Base-by-base conservation (phyloP, 1,140 invertebrate genomes). In the Heliconius eleuchia region DNA sequence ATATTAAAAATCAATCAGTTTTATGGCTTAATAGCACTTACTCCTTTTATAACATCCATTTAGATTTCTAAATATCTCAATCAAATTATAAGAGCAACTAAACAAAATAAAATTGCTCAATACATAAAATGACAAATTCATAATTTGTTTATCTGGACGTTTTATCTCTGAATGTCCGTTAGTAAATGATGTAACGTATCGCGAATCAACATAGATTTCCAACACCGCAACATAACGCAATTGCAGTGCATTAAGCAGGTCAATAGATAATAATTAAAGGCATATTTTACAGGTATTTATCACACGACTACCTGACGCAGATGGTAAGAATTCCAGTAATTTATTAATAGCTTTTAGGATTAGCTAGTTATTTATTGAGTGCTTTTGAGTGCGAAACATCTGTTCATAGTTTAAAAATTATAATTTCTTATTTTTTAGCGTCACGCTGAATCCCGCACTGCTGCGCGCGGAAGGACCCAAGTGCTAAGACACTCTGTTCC, bases 171-270 rank as follows among this genome's bases (percentile, higher is more conserved):
- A 76, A 34, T 76, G 78, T 73, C 37, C 76, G 27, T 66, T 72
- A 46, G 78, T 74, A 76, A 19, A 73, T 77, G 77, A 77, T 71
- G 80, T 81, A 81, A 79, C 78, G 39, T 77, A 76, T 79, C 74
- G 76, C 55, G 46, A 57, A 78, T 81, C 60, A 73, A 77, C 50
- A 37, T 50, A 71, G 71, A 77, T 83, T 83, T 83, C 82, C 60
- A 76, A 37, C 13, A 66, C 19, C 19, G 39, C 34, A 23, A 76
- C 9, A 7, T 52, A 74, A 46, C 52, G 46, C 39, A 52, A 74
- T 16, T 52, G 39, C 23, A 50, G 72, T 74, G 37, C 50, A 74
- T 27, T 50, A 73, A 50, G 11, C 52, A 46, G 50, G 73, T 74
- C 73, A 74, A 39, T 72, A 11, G 34, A 72, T 72, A 42, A 72